Conservation (phyloP, 2,797 vertebrate species). For the Falco concolor region DNA sequence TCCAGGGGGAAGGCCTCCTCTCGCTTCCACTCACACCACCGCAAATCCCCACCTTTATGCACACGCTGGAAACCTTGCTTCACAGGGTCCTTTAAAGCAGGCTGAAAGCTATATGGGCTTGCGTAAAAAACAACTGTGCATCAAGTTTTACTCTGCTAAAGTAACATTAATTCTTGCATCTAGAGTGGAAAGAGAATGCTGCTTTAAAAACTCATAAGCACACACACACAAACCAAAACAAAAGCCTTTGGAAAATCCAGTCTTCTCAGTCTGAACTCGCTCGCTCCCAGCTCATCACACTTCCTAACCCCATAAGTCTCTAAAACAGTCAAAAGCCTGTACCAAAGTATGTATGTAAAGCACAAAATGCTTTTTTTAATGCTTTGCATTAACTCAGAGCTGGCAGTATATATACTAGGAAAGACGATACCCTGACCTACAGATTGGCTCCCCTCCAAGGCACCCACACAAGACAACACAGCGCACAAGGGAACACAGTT, state of each 20-base stretch:
- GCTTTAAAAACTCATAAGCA: not conserved
- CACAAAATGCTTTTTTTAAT: not conserved
- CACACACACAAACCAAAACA: not conserved
- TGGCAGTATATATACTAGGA: not conserved
- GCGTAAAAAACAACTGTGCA: not conserved
- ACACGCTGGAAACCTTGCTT: not conserved
- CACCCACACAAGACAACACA: rapidly evolving
- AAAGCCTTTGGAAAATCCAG: not conserved
- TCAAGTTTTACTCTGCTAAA: not conserved
- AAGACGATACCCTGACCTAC: not conserved
- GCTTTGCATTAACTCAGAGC: not conserved
- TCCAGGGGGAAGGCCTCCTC: not conserved
- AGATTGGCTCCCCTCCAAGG: not conserved
- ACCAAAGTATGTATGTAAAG: not conserved
- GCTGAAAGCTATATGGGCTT: not conserved
- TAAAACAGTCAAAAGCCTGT: not conserved
- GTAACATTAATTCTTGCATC: not conserved
- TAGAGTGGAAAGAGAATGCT: not conserved
- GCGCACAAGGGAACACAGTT: not conserved
- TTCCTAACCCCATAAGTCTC: rapidly evolving
- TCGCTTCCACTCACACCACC: rapidly evolving
- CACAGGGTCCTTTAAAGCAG: not conserved
- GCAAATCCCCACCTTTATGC: not conserved
- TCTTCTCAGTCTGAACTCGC: not conserved
- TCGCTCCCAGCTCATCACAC: not conserved